Evolutionary conservation across 2,113 vertebrate genomes (phyloP).

Genomic region (Pholis gunnellus): DNA sequence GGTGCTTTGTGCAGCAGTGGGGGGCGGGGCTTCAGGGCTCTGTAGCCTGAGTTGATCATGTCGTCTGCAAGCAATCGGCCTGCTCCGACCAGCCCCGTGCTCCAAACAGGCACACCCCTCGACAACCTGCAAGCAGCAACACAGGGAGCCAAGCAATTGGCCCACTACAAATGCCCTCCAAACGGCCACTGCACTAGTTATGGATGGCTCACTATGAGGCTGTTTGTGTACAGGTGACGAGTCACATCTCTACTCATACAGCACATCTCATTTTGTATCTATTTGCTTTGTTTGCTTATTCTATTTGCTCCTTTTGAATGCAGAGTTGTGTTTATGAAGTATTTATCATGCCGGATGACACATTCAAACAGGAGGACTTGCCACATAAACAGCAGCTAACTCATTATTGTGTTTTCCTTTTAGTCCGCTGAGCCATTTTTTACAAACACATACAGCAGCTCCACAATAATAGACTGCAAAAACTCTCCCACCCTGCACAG

Average conservation of each 20-base stretch:
- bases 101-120: too few species aligned
- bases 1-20: not conserved
- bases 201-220: not conserved
- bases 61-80: not conserved
- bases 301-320: not conserved
- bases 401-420: not conserved
- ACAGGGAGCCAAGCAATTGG: too few species aligned
- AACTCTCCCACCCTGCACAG: slow-evolving; percentile 9
- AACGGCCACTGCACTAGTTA: too few species aligned
- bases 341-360: not conserved
- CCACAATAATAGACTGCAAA: not conserved
- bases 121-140: not conserved
- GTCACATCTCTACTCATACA: slow-evolving; percentile 18
- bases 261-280: not conserved
- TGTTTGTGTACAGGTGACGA: slow-evolving; percentile 16
- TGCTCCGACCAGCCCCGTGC: not conserved
- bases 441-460: slow-evolving; percentile 2
- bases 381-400: not conserved
- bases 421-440: not conserved
- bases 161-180: not conserved
- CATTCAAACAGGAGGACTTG: not conserved
- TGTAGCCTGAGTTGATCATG: not conserved
- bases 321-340: not conserved
- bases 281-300: not conserved
- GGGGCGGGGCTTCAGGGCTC: not conserved